Percentiles rank a stretch among this genome's conserved stretches.
Conservation (phyloP, 2,797 vertebrate species). For the Fistularia tabacaria region DNA sequence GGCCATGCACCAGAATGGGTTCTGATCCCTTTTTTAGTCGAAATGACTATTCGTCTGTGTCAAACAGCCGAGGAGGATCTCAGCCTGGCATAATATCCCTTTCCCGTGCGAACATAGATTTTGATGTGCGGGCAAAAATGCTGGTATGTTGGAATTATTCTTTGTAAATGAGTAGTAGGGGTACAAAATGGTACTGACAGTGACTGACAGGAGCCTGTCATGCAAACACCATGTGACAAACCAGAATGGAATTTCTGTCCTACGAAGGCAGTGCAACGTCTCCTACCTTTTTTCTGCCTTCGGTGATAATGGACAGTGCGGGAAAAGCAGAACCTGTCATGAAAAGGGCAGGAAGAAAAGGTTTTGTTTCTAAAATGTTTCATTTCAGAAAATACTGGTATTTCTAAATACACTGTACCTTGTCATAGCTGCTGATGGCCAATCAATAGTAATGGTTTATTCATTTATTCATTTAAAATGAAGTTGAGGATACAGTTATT, state of each 20-base stretch:
- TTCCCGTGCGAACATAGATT: constrained; percentile 22
- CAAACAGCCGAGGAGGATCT: constrained; percentile 28
- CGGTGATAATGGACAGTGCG: no score
- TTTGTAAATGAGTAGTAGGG: background rate
- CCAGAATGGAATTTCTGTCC: constrained; percentile 14
- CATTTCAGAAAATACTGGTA: no score
- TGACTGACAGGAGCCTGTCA: constrained; percentile 17
- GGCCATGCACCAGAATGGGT: constrained; percentile 37
- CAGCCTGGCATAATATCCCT: constrained; percentile 23
- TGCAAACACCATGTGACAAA: constrained; percentile 17
- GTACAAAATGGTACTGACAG: background rate
- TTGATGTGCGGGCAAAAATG: background rate
- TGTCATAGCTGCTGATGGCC: no score
- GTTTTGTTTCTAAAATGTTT: no score
- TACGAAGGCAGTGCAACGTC: background rate
- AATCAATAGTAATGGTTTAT: no score
- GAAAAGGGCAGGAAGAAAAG: no score
- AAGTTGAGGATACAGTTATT: no score
- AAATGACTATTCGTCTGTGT: constrained; percentile 40
- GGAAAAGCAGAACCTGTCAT: no score
- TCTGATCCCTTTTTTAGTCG: constrained; percentile 17
- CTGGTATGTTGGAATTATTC: constrained; percentile 1
- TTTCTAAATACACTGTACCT: no score
- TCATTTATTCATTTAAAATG: no score
- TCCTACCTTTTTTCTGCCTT: no score